Percentiles rank a stretch among this genome's conserved stretches.
These are phyloP conservation scores for Dynastes hyllus DNA, from an alignment of 2,888 invertebrate species.

Conservation along the genomic window DNA sequence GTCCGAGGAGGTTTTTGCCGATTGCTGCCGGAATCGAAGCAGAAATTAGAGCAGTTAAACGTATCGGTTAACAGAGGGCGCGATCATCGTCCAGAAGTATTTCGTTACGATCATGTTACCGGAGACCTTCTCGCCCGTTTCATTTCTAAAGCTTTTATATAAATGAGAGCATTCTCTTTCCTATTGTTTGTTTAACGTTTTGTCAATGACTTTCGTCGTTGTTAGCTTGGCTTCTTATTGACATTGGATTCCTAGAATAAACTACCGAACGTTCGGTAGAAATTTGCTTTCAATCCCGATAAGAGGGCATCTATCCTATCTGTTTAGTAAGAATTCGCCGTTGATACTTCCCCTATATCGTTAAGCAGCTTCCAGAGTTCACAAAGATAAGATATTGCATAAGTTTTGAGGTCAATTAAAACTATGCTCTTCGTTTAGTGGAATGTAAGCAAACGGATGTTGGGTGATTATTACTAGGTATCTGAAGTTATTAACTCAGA, in stretches of 20 bases:
- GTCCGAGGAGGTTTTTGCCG: constrained; percentile 18
- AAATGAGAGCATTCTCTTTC: constrained; percentile 48
- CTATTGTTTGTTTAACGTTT: constrained; percentile 50
- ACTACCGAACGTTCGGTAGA: constrained; percentile 34
- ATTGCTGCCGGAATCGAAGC: constrained; percentile 5
- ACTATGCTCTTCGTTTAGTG: constrained; percentile 13
- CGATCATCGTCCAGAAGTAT: constrained; percentile 17
- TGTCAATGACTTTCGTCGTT: constrained; percentile 48
- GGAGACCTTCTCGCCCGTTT: not conserved
- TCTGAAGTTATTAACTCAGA: too few relatives aligned
- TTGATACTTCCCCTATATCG: not conserved
- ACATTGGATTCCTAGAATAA: constrained; percentile 49
- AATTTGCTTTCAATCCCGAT: constrained; percentile 39
- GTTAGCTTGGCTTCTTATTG: constrained; percentile 48
- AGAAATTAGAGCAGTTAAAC: constrained; percentile 45
- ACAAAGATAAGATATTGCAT: constrained; percentile 17
- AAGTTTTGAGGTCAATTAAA: constrained; percentile 34
- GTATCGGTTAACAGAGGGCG: constrained; percentile 54
- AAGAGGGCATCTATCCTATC: constrained; percentile 24
- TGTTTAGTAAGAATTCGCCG: constrained; percentile 24
- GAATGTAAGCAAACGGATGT: constrained; percentile 3
- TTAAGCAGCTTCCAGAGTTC: constrained; percentile 18
- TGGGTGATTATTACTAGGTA: too few relatives aligned
- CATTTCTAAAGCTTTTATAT: constrained; percentile 44
- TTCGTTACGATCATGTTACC: constrained; percentile 35